Evolutionary conservation across 2,113 vertebrate species (phyloP).

Genomic region (Xiphophorus maculatus): DNA sequence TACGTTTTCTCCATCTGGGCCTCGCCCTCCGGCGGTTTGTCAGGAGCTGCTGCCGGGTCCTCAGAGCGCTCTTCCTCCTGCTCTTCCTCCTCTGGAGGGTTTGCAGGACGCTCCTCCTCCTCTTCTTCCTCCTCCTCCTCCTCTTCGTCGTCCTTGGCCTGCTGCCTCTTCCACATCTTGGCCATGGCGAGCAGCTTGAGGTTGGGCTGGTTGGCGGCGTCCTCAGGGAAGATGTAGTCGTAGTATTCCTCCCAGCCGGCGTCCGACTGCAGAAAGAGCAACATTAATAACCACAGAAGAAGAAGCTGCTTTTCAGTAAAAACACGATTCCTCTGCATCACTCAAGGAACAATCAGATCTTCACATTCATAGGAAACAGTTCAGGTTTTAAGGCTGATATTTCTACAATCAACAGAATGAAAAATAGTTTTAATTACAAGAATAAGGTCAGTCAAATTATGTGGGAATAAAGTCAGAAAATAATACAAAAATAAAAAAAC

Average conservation of each 20-base stretch:
- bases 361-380: too few species aligned
- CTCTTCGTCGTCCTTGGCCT: conserved; percentile 78
- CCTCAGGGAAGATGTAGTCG: conserved; percentile 98
- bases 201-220: conserved; percentile 97
- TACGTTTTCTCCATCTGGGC: neutral
- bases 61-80: conserved; percentile 53
- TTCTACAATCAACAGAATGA: too few species aligned
- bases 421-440: too few species aligned
- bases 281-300: too few species aligned
- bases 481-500: too few species aligned
- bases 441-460: too few species aligned
- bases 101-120: conserved; percentile 28
- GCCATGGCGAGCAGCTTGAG: conserved; percentile 98
- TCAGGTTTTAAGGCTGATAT: too few species aligned
- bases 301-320: too few species aligned
- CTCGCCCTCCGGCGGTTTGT: neutral
- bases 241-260: conserved; percentile 99
- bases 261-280: conserved; percentile 83
- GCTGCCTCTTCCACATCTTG: conserved; percentile 98
- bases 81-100: conserved; percentile 54
- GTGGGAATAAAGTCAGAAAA: too few species aligned
- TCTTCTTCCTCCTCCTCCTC: conserved; percentile 36
- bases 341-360: too few species aligned
- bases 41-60: neutral
- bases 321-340: too few species aligned